phyloP scores from a whole-genome alignment of 2,113 vertebrate genomes.

The Engystomops pustulosus region DNA sequence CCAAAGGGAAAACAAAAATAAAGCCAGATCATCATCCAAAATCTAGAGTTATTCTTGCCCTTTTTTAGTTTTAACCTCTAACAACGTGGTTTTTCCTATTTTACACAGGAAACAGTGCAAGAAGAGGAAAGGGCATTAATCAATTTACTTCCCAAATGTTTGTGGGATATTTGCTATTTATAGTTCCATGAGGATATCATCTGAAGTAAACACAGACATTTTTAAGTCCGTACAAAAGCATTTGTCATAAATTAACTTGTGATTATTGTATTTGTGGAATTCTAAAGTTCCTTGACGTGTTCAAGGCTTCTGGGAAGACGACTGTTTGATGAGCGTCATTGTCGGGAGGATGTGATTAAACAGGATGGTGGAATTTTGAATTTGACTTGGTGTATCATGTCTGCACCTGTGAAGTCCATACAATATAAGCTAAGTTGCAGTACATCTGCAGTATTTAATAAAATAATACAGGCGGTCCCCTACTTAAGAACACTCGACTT shows the following conservation, averaged over 20 bases:
- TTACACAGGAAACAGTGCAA: slow-evolving; percentile 25
- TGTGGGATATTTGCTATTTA: slow-evolving; percentile 11
- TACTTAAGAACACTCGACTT: no score
- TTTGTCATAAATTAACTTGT: slow-evolving; percentile 40
- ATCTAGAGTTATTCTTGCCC: neutral
- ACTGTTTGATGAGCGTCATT: slow-evolving; percentile 30
- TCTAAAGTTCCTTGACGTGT: slow-evolving; percentile 35
- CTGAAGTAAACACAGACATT: slow-evolving; percentile 50
- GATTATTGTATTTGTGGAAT: slow-evolving; percentile 50
- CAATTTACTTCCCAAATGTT: slow-evolving; percentile 34
- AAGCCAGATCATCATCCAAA: neutral
- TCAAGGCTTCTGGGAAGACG: slow-evolving; percentile 41
- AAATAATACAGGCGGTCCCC: no score
- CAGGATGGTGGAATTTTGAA: slow-evolving; percentile 17
- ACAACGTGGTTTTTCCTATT: neutral
- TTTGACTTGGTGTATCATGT: neutral
- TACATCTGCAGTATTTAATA: no score
- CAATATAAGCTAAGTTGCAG: no score
- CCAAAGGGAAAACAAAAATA: slow-evolving; percentile 8
- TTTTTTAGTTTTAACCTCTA: slow-evolving; percentile 18
- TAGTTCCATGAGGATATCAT: slow-evolving; percentile 39
- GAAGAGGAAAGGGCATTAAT: slow-evolving; percentile 33
- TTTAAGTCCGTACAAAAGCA: slow-evolving; percentile 26
- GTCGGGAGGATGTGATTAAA: slow-evolving; percentile 49
- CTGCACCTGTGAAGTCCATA: slow-evolving; percentile 35